These are phyloP conservation scores for Taenioides sp. DNA, from an alignment of 2,797 vertebrate species.

Conservation along the genomic window DNA sequence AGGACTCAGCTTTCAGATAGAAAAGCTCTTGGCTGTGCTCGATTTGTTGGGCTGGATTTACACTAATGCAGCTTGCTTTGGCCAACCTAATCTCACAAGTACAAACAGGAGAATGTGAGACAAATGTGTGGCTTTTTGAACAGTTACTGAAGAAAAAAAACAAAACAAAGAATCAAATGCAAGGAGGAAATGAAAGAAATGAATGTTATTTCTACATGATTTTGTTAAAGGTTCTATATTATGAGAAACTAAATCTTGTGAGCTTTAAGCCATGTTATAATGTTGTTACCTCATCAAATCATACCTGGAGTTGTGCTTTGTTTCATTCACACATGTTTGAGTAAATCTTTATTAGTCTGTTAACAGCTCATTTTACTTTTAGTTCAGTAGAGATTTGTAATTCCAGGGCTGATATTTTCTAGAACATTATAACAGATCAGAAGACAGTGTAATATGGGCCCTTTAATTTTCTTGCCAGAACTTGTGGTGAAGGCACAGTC, in stretches of 20 bases:
- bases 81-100: constrained; percentile 9
- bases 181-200: constrained; percentile 51
- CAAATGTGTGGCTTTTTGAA: constrained; percentile 25
- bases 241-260: too few species aligned
- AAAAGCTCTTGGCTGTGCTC: not conserved
- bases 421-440: too few species aligned
- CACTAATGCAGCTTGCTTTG: not conserved
- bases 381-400: too few species aligned
- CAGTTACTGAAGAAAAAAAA: constrained; percentile 12
- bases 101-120: constrained; percentile 41
- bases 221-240: not conserved
- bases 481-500: not conserved
- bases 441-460: not conserved
- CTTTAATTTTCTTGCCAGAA: constrained; percentile 53
- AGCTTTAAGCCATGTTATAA: too few species aligned
- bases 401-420: too few species aligned
- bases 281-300: too few species aligned
- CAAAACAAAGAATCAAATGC: constrained; percentile 31
- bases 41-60: not conserved
- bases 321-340: too few species aligned
- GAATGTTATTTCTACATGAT: constrained; percentile 3
- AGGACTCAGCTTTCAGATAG: not conserved
- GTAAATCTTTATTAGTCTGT: too few species aligned
- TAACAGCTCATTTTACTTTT: too few species aligned
- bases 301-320: too few species aligned